Percentiles rank a stretch among this genome's conserved stretches.
Conservation (phyloP, 2,797 vertebrate species). For the Ctenochaetus hawaiiensis region DNA sequence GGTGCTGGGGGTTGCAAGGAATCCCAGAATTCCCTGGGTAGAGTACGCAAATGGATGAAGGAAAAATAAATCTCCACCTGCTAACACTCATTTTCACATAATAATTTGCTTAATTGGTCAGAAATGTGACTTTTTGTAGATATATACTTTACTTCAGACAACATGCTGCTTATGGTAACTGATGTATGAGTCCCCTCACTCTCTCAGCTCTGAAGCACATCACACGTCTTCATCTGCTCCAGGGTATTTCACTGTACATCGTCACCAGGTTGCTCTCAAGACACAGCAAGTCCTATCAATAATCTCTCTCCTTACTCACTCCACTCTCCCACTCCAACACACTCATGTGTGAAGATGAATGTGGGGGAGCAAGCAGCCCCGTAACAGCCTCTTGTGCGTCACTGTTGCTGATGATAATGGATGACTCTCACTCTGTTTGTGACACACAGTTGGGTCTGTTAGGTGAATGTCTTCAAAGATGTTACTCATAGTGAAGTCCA, state of each 20-base stretch:
- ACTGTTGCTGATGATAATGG: conserved; percentile 28
- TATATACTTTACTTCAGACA: not conserved
- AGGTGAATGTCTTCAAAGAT: conserved; percentile 29
- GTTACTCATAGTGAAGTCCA: conserved; percentile 40
- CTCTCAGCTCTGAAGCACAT: not conserved
- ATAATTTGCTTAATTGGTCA: not conserved
- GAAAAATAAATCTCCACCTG: not conserved
- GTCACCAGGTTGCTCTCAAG: conserved; percentile 33
- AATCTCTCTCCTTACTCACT: conserved; percentile 21
- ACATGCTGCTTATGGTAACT: not conserved
- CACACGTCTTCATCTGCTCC: not conserved
- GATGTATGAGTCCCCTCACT: not conserved
- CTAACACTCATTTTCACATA: not conserved
- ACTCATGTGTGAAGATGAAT: conserved; percentile 1
- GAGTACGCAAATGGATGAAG: not conserved
- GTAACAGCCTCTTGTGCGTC: conserved; percentile 37
- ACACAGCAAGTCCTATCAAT: conserved; percentile 30
- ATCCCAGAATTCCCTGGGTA: not conserved
- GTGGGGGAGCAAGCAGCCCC: conserved; percentile 27
- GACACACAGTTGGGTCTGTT: conserved; percentile 16
- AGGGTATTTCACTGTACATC: conserved; percentile 14
- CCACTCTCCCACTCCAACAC: conserved; percentile 36
- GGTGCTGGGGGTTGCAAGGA: not conserved
- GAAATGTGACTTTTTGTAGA: not conserved
- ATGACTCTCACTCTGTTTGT: conserved; percentile 11